These are phyloP conservation scores for Sinocyclocheilus anophthalmus DNA, from an alignment of 2,113 vertebrate genomes.

Conservation along the genomic window DNA sequence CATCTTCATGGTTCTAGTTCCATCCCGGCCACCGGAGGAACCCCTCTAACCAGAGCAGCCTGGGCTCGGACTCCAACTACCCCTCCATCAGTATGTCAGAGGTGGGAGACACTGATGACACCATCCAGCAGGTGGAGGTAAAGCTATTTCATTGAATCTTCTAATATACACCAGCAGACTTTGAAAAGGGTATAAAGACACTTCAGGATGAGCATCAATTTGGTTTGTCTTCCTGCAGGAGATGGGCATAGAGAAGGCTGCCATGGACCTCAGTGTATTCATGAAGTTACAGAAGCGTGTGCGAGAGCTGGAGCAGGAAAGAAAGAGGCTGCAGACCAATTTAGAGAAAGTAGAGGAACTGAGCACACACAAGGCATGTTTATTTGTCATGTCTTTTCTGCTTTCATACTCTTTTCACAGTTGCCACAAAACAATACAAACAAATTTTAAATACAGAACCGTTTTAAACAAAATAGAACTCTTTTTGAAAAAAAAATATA, in stretches of 20 bases:
- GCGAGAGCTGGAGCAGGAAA: conserved; percentile 90
- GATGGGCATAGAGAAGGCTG: conserved; percentile 86
- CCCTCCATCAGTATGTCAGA: conserved; percentile 89
- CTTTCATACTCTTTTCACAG: neutral
- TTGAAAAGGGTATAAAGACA: neutral
- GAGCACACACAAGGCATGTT: conserved; percentile 67
- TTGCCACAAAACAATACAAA: neutral
- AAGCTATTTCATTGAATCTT: conserved; percentile 22
- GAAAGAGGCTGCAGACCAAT: conserved; percentile 83
- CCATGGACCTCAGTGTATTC: conserved; percentile 93
- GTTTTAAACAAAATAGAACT: too few relatives aligned
- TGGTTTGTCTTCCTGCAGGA: conserved; percentile 74
- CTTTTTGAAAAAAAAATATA: neutral
- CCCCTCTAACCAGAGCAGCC: conserved; percentile 90
- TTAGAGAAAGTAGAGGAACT: conserved; percentile 87
- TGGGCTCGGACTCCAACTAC: conserved; percentile 92
- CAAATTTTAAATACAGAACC: neutral
- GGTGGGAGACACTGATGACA: conserved; percentile 87
- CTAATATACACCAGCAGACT: neutral
- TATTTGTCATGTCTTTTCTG: neutral
- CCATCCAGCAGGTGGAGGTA: conserved; percentile 89
- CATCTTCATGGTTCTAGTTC: conserved; percentile 63
- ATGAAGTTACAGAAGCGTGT: conserved; percentile 96
- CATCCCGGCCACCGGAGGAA: conserved; percentile 84
- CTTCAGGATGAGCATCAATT: neutral